phyloP scores from a whole-genome alignment of 1,140 invertebrate genomes.

The Melanaphis sacchari region DNA sequence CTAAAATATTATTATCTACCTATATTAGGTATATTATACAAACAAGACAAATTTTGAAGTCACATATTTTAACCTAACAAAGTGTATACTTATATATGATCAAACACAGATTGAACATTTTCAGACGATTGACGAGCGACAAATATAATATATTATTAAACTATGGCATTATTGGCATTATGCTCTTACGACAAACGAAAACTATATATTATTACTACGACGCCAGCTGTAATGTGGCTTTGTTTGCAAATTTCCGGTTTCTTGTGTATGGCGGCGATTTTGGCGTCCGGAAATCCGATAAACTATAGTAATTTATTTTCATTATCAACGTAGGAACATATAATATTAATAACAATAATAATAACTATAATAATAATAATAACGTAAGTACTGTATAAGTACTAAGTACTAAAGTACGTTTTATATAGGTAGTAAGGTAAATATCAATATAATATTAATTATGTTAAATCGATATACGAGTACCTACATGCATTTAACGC shows the following conservation, averaged over 20 bases:
- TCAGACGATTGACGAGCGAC: not conserved
- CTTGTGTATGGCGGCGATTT: not conserved
- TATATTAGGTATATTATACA: too few species aligned
- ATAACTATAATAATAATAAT: not conserved
- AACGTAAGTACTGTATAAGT: too few species aligned
- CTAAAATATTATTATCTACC: not conserved
- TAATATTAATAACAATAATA: not conserved
- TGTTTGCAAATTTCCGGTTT: not conserved
- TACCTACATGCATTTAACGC: too few species aligned
- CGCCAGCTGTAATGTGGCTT: not conserved
- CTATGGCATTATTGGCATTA: not conserved
- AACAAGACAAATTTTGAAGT: not conserved
- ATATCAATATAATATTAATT: too few species aligned
- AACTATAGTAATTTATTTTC: not conserved
- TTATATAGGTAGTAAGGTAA: too few species aligned
- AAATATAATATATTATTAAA: not conserved
- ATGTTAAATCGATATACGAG: too few species aligned
- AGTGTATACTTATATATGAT: not conserved
- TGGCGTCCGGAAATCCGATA: not conserved
- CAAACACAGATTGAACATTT: not conserved
- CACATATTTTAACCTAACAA: not conserved
- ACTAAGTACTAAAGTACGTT: too few species aligned
- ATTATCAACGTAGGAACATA: not conserved
- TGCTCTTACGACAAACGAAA: not conserved
- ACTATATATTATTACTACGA: conserved; percentile 2